phyloP scores from a whole-genome alignment of 1,140 invertebrate genomes.

The Cydia amplana region DNA sequence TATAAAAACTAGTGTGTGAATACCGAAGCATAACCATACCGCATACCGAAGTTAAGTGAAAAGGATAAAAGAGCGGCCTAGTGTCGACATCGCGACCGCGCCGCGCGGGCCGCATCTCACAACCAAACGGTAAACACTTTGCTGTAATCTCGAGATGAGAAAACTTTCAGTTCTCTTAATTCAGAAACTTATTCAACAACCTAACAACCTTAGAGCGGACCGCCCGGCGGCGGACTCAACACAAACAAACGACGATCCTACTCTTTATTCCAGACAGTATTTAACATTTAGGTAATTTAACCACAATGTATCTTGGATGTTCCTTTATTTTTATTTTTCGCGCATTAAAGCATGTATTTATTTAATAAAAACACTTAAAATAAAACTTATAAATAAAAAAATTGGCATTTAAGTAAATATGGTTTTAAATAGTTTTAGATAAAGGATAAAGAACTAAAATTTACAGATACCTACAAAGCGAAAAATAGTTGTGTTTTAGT shows the following conservation, averaged over 20 bases:
- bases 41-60: neutral
- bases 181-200: slow-evolving; percentile 80
- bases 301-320: neutral
- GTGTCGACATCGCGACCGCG: slow-evolving; percentile 52
- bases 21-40: neutral
- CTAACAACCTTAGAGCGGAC: slow-evolving; percentile 78
- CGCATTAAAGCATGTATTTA: too few relatives aligned
- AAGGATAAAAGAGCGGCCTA: slow-evolving; percentile 2
- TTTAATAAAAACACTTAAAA: too few relatives aligned
- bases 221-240: slow-evolving; percentile 66
- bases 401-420: too few relatives aligned
- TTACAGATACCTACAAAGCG: too few relatives aligned
- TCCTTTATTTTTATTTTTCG: neutral
- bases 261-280: slow-evolving; percentile 46
- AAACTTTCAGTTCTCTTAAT: slow-evolving; percentile 81
- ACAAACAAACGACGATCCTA: slow-evolving; percentile 74
- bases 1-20: neutral
- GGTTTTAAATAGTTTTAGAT: too few relatives aligned
- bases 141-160: slow-evolving; percentile 81
- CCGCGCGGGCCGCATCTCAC: slow-evolving; percentile 66
- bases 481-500: too few relatives aligned
- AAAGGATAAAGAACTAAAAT: too few relatives aligned
- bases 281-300: slow-evolving; percentile 21
- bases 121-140: slow-evolving; percentile 80
- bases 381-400: too few relatives aligned